phyloP scores from a whole-genome alignment of 2,113 vertebrate species.

The Apaloderma vittatum region DNA sequence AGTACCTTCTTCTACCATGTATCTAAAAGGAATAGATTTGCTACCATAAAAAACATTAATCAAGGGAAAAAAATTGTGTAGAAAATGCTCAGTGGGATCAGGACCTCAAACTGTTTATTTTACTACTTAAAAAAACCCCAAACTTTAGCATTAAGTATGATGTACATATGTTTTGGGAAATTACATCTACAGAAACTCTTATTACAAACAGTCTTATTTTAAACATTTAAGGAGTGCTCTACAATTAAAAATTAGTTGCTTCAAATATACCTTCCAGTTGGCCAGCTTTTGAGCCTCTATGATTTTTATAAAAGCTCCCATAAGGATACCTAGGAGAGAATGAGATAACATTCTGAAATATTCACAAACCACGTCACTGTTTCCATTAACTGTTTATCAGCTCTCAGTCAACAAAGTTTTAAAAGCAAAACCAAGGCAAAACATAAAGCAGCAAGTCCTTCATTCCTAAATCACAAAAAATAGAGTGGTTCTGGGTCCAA shows the following conservation, averaged over 20 bases:
- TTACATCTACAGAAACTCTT: neutral
- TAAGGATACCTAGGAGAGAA: constrained; percentile 90
- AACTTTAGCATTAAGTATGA: neutral
- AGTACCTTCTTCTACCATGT: neutral
- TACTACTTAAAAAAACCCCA: neutral
- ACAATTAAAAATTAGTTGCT: neutral
- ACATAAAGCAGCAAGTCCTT: neutral
- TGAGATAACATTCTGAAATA: neutral
- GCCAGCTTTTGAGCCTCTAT: constrained; percentile 97
- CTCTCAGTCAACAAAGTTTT: neutral
- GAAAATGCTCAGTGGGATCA: neutral
- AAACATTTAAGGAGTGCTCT: neutral
- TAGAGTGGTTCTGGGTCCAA: neutral
- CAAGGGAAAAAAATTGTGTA: neutral
- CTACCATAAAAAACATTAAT: neutral
- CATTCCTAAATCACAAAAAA: neutral
- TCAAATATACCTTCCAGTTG: constrained; percentile 95
- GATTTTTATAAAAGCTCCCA: constrained; percentile 98
- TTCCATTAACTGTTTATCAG: neutral
- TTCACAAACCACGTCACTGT: neutral
- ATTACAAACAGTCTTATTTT: neutral
- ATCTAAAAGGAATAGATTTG: neutral
- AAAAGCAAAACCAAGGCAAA: neutral
- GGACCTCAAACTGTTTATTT: neutral
- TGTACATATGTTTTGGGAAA: neutral